These are phyloP conservation scores for Hippocampus zosterae DNA, from an alignment of 2,113 vertebrate species.

Conservation along the genomic window DNA sequence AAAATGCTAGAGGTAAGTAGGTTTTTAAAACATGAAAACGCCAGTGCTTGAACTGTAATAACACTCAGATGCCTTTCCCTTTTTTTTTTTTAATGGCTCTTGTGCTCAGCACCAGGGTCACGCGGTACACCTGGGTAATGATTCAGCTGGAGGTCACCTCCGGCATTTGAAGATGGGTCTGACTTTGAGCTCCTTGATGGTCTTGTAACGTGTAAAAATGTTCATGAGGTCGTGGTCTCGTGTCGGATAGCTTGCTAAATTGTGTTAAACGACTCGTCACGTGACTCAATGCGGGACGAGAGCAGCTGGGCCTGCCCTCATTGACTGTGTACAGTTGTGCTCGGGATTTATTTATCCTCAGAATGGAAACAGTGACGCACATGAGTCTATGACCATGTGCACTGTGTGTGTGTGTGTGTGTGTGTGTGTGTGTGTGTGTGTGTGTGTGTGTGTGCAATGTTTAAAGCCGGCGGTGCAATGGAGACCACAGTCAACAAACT, in stretches of 20 bases:
- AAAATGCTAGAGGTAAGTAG: too few relatives aligned
- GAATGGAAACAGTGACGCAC: slow-evolving; percentile 50
- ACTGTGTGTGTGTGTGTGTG: neutral
- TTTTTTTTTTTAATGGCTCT: neutral
- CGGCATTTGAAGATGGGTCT: slow-evolving; percentile 4
- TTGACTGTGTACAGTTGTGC: slow-evolving; percentile 28
- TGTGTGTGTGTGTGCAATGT: neutral
- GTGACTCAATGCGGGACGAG: slow-evolving; percentile 22
- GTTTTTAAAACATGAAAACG: neutral
- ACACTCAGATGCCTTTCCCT: neutral
- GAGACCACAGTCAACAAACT: slow-evolving; percentile 31
- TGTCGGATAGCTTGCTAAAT: neutral
- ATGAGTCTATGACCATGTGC: slow-evolving; percentile 1
- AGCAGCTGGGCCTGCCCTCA: slow-evolving; percentile 24
- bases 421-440: too few relatives aligned
- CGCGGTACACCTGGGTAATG: slow-evolving; percentile 13
- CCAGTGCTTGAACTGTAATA: neutral
- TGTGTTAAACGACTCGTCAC: neutral
- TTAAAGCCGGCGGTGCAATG: neutral
- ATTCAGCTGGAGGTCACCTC: slow-evolving; percentile 17
- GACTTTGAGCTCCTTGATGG: neutral
- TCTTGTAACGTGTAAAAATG: neutral
- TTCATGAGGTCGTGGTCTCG: neutral
- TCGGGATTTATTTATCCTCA: slow-evolving; percentile 44
- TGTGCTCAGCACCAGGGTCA: slow-evolving; percentile 7